Base-by-base conservation (phyloP, 2,797 vertebrate genomes). In the Thaleichthys pacificus region DNA sequence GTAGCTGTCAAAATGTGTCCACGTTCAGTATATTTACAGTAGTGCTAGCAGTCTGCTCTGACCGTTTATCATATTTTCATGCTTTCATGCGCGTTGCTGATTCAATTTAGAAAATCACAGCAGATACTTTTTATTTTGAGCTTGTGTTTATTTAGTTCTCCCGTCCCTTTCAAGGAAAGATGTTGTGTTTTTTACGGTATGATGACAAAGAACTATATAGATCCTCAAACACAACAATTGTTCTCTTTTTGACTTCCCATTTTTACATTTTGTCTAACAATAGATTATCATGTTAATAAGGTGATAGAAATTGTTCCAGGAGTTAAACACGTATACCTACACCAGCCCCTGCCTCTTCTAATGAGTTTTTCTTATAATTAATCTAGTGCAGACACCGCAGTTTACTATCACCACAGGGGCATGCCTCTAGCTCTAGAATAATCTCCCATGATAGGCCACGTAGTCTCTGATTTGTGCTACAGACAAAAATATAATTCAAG, bases 291-390 rank as follows among this genome's bases (percentile, higher is more conserved):
- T 8, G 32, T 35, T 35, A 35, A 35, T 35, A 35, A 35, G 32
- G 32, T 35, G 32, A 35, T 8, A 7, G 32, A 35, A 35, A 35
- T 35, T 35, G 32, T 6, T 51, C 12, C 49, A 51, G 49, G 38
- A 42, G 38, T 15, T 32, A 64, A n/a, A 64, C 30, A 21, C 26
- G 32, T 17, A 17, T 5, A n/a, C 51, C 51, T n/a, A n/a, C 19
- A 64, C 62, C 8, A n/a, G 24, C 17, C 3, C 9, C 15, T 26
- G 9, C 62, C 32, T 32, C 7, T 64, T 42, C 17, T 64, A 32
- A 64, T 26, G 78, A 70, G 77, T 82, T 83, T 77, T 51, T 75
- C 51, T 54, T 62, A 49, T 57, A 30, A 76, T 77, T 42, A 79
- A 70, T 84, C 65, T 51, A 21, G 68, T 62, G 21, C 75, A 76